phyloP scores from a whole-genome alignment of 37 sponge, comb jelly and placozoan species.

The Aplysina aerophoba region DNA sequence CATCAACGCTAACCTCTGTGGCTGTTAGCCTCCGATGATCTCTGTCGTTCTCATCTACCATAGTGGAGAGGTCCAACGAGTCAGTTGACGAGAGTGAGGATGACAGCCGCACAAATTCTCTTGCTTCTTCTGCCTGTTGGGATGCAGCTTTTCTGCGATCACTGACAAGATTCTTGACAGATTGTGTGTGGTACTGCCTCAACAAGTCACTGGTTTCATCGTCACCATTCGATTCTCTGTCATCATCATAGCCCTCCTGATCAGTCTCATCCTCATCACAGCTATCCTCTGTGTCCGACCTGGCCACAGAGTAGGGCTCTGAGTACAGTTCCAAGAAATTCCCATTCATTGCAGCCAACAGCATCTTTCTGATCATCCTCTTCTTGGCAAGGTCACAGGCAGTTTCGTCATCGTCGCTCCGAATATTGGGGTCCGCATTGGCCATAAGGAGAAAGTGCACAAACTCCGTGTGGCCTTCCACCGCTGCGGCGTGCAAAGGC shows the following conservation, averaged over 20 bases:
- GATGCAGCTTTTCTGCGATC: slow-evolving; percentile 10
- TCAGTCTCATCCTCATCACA: slow-evolving; percentile 40
- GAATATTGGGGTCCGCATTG: slow-evolving; percentile 64
- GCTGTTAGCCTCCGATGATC: no score
- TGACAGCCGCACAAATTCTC: neutral
- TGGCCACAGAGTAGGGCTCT: slow-evolving; percentile 61
- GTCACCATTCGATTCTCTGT: slow-evolving; percentile 63
- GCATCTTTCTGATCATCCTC: slow-evolving; percentile 68
- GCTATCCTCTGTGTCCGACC: slow-evolving; percentile 50
- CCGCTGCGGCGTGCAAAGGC: slow-evolving; percentile 79
- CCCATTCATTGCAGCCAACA: slow-evolving; percentile 67
- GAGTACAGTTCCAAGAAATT: slow-evolving; percentile 41
- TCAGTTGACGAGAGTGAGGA: slow-evolving; percentile 8
- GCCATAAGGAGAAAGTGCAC: slow-evolving; percentile 69
- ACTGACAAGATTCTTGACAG: slow-evolving; percentile 6
- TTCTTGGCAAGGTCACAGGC: slow-evolving; percentile 68
- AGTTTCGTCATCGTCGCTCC: slow-evolving; percentile 68
- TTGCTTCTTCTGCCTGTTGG: no score
- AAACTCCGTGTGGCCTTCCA: slow-evolving; percentile 58
- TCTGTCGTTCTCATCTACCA: neutral
- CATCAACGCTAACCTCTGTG: neutral
- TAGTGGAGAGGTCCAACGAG: neutral
- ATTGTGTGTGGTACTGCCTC: neutral
- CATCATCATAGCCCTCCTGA: slow-evolving; percentile 64
- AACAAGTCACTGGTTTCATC: slow-evolving; percentile 40